Evolutionary conservation across 1,140 invertebrate species (phyloP), one percentile per base, ranked within the genome.

Genomic region (Tetraneura akinire): DNA sequence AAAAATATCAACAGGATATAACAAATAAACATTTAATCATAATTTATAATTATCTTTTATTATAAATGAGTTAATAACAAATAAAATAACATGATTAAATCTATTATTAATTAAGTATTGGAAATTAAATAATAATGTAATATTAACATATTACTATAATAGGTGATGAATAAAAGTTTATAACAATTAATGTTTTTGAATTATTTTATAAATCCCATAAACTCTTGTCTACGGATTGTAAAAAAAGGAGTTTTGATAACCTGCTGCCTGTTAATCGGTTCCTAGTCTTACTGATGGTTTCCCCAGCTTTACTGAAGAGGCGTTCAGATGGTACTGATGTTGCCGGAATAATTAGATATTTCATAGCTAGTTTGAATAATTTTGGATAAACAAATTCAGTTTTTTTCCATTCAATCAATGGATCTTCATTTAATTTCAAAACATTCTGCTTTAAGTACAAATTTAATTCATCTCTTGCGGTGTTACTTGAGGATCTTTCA

Each of bases 251-350:
- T 18, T 53, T 53, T 6, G 51, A 53, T 53, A 53, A 18, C 51
- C 51, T 53, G 51, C 16, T n/a, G n/a, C 51, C 51, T n/a, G 18
- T 53, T 21, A 80, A 66, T 29, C 80, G n/a, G 45, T 80, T 23
- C 80, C 13, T 45, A n/a, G 55, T 32, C 13, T 80, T 62, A 5
- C 55, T 60, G 18, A 80, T 80, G 6, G 42, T 80, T 2, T 66
- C 47, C 16, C 80, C 62, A 32, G 80, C 21, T 21, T 80, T 80
- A 13, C 55, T 64, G 8, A 80, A 80, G 1, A 80, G 29, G 21
- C 80, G 60, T 53, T 80, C 47, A 23, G n/a, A n/a, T n/a, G n/a
- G n/a, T n/a, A n/a, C n/a, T n/a, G n/a, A n/a, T n/a, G n/a, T n/a
- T n/a, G n/a, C 51, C 18, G 51, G 51, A 53, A 53, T n/a, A 0